phyloP scores from a whole-genome alignment of 1,140 invertebrate genomes.

The Sinonovacula constricta region DNA sequence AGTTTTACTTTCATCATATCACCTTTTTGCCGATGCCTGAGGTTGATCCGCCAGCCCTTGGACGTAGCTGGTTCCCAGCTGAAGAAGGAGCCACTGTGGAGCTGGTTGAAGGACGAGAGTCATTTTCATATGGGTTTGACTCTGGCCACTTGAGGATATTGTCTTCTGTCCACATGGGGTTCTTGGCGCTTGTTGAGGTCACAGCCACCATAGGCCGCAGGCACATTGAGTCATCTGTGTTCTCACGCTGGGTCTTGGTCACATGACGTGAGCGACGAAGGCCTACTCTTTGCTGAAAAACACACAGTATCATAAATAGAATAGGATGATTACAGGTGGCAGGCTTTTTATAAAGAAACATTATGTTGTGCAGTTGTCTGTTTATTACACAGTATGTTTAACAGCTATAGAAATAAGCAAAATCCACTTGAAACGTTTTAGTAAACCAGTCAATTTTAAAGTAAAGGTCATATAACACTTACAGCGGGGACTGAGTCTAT shows the following conservation, averaged over 20 bases:
- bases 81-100: slow-evolving; percentile 24
- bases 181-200: slow-evolving; percentile 12
- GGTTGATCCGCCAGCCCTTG: slow-evolving; percentile 38
- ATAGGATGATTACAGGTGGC: too few relatives aligned
- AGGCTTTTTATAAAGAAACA: too few relatives aligned
- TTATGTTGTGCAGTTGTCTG: too few relatives aligned
- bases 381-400: too few relatives aligned
- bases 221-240: slow-evolving; percentile 45
- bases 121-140: slow-evolving; percentile 39
- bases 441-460: too few relatives aligned
- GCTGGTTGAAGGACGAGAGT: slow-evolving; percentile 45
- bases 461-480: too few relatives aligned
- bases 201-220: slow-evolving; percentile 44
- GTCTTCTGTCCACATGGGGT: slow-evolving; percentile 61
- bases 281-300: not conserved
- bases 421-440: too few relatives aligned
- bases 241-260: slow-evolving; percentile 45
- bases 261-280: slow-evolving; percentile 42
- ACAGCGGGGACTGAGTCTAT: slow-evolving; percentile 57
- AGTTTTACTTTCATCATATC: too few relatives aligned
- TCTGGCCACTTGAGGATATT: slow-evolving; percentile 68
- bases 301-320: too few relatives aligned
- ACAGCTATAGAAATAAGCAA: too few relatives aligned
- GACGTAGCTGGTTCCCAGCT: slow-evolving; percentile 12
- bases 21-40: slow-evolving; percentile 30